Percentiles rank a stretch among this genome's conserved stretches.
Conservation (phyloP, 2,113 vertebrate species). For the Herpailurus yagouaroundi region DNA sequence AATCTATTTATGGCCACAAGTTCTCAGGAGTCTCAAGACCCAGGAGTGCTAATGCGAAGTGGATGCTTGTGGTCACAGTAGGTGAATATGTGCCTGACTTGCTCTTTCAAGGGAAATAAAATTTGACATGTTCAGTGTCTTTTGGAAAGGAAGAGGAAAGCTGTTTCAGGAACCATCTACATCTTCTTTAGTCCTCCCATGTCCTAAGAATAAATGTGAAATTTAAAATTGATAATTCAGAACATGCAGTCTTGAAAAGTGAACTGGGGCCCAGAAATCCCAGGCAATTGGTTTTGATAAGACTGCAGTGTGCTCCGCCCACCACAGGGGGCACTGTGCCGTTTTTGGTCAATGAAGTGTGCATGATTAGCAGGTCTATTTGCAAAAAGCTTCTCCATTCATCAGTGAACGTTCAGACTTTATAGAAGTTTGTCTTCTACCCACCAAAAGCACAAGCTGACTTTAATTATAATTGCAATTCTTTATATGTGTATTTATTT, state of each 20-base stretch:
- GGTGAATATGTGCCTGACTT: slow-evolving; percentile 57
- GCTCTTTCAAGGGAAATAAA: slow-evolving; percentile 72
- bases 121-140: slow-evolving; percentile 54
- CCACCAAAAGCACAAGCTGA: not conserved
- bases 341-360: not conserved
- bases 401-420: not conserved
- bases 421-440: not conserved
- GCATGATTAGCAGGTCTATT: not conserved
- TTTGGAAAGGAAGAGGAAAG: not conserved
- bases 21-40: slow-evolving; percentile 72
- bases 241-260: not conserved
- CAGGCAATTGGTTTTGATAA: slow-evolving; percentile 10
- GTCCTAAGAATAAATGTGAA: slow-evolving; percentile 60
- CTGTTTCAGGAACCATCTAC: slow-evolving; percentile 4
- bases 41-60: slow-evolving; percentile 59
- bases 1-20: slow-evolving; percentile 28
- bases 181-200: slow-evolving; percentile 38
- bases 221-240: not conserved
- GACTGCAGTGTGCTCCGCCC: not conserved
- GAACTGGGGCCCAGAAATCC: slow-evolving; percentile 1
- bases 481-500: not conserved
- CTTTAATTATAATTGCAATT: not conserved
- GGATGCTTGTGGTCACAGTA: slow-evolving; percentile 30
- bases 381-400: slow-evolving; percentile 23
- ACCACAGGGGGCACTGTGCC: not conserved